Percentiles rank a stretch among this genome's conserved stretches.
These are phyloP conservation scores for Psittacus erithacus DNA, from an alignment of 2,113 vertebrate species.

Conservation along the genomic window DNA sequence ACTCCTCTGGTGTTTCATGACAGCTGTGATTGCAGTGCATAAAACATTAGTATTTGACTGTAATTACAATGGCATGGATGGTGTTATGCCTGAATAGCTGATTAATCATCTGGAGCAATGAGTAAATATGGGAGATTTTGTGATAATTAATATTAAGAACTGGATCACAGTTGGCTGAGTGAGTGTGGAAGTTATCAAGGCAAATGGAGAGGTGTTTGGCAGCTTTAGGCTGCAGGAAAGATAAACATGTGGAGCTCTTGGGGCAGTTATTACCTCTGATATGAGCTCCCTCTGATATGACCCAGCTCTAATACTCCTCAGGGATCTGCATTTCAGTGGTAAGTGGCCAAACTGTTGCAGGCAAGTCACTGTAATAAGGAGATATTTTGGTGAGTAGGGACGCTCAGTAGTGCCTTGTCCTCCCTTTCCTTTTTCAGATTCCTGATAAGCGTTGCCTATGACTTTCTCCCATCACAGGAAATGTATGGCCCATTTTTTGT, in stretches of 20 bases:
- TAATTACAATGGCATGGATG: conserved; percentile 11
- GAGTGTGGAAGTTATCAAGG: not conserved
- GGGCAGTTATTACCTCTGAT: not conserved
- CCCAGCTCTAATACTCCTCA: not conserved
- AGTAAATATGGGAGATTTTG: conserved; percentile 15
- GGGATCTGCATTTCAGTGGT: not conserved
- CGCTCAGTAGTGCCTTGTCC: not conserved
- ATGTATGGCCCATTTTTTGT: not conserved
- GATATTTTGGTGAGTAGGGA: not conserved
- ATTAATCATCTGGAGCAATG: conserved; percentile 44
- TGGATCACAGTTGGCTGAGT: not conserved
- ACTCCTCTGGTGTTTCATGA: not conserved
- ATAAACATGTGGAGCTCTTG: not conserved
- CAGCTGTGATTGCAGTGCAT: not conserved
- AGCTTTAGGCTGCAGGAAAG: not conserved
- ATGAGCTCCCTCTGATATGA: not conserved
- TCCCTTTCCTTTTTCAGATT: not conserved
- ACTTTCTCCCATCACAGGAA: not conserved
- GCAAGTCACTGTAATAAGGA: not conserved
- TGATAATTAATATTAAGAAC: not conserved
- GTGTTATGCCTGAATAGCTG: conserved; percentile 36
- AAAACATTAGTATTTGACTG: conserved; percentile 6
- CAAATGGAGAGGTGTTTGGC: not conserved
- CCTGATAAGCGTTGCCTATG: not conserved
- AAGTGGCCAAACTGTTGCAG: not conserved